Base-by-base conservation (phyloP, 2,888 invertebrate species). In the Drosophila colorata region DNA sequence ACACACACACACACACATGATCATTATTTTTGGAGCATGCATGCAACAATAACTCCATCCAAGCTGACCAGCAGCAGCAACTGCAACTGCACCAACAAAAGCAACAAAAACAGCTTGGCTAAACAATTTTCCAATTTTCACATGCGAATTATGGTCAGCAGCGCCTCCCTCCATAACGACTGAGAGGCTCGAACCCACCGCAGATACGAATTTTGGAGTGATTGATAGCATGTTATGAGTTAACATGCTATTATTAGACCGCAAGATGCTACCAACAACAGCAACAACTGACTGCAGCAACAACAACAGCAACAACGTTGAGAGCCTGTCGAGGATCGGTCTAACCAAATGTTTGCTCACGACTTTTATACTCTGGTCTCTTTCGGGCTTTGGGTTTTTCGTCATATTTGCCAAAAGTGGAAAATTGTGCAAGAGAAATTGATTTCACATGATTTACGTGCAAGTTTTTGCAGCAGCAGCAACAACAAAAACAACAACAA, bases 381-480 rank as follows among this genome's bases (percentile, higher is more conserved):
- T 69, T 33, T 33, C 13, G 49, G 67, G 63, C 77, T 74, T 66
- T 68, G 63, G 55, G 52, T 68, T 71, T 83, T 88, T 84, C 78
- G 81, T 87, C 87, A 85, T 85, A 88, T 85, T 87, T 74, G 71
- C 85, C 80, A 85, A 80, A 73, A 76, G 74, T 68, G 71, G 87
- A 80, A 90, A 89, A 89, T 89, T 90, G 84, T 77, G 87, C 77
- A 78, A 90, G 72, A 71, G 86, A 87, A 90, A 91, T 90, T 88
- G 87, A 88, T 89, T 90, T 90, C 85, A 90, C 89, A 91, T 90
- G 90, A 91, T 91, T 90, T 90, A 88, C 77, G 80, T 87, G 85
- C 84, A 78, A 75, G 76, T 69, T 75, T 80, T 67, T 63, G 41
- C 53, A 48, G 57, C 67, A 67, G 61, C 40, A 56, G 35, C 52